Base-by-base conservation (phyloP, 2,797 vertebrate species). In the Sarcophilus harrisii region DNA sequence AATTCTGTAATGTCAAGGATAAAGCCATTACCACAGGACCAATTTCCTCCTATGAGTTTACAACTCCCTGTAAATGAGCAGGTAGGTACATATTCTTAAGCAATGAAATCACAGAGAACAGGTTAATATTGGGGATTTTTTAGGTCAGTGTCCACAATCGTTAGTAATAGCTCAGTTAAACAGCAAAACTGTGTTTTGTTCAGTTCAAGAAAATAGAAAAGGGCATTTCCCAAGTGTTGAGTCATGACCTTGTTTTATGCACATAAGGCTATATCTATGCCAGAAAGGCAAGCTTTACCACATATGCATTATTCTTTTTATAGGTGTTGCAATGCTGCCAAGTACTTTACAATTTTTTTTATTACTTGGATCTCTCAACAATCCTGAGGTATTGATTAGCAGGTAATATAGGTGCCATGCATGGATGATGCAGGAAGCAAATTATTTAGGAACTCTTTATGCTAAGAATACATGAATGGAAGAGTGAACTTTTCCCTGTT, bases 271-370 rank as follows among this genome's bases (percentile, higher is more conserved):
- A 12, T 5, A 45, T 10, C 2, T 93, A 5, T 9, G 87, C 90
- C 94, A 93, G 97, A 95, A 92, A 94, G 66, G 92, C 94, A 60
- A 59, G 96, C 58, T 87, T 62, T 38, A 58, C 95, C 73, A 30
- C 89, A 24, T 57, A 87, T 90, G 87, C 57, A 10, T 90, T 30
- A 59, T 87, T 81, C n/a, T 89, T 93, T 95, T 94, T 73, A 92
- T 60, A 57, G 91, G 59, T 38, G 45, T 94, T 91, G 93, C 59
- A 89, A 58, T 93, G 90, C 89, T 59, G 94, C 94, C 96, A 93
- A 96, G 73, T 10, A 66, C 95, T 95, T 95, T 96, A 92, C 81
- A 73, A 60, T 91, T 90, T 18, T 45, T 95, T 96, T 97, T 95
- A 96, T 94, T 96, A 91, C 94, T 93, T 91, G 28, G 60, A 91